These are phyloP conservation scores for Leptestheria dahalacensis DNA, from an alignment of 1,140 invertebrate genomes.

Conservation along the genomic window DNA sequence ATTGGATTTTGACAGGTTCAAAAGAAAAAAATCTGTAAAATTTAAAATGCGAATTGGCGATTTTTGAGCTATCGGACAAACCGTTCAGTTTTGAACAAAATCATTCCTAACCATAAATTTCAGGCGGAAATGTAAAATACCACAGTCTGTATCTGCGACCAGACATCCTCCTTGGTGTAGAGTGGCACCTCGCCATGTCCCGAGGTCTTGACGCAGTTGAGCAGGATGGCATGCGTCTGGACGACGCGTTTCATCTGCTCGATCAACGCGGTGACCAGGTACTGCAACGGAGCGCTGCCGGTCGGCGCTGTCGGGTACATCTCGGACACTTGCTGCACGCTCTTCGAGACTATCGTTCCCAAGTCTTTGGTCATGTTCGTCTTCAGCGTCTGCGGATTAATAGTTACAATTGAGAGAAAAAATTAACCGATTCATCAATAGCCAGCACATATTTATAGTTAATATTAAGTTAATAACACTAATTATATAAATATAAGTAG, in stretches of 20 bases:
- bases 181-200: conserved; percentile 20
- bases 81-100: background rate
- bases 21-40: background rate
- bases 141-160: conserved; percentile 73
- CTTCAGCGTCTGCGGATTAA: conserved; percentile 48
- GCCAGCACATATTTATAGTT: no score
- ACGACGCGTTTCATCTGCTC: conserved; percentile 57
- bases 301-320: background rate
- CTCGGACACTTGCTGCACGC: conserved; percentile 55
- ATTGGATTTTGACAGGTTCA: no score
- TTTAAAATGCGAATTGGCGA: background rate
- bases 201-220: conserved; percentile 39
- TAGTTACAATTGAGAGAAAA: background rate
- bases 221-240: conserved; percentile 44
- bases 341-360: conserved; percentile 53
- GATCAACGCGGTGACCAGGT: conserved; percentile 40
- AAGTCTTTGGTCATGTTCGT: conserved; percentile 64
- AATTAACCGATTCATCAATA: no score
- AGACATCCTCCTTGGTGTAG: conserved; percentile 70
- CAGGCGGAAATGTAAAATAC: no score
- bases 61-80: background rate
- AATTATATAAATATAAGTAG: no score
- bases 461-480: no score
- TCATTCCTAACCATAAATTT: background rate
- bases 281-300: conserved; percentile 10